Evolutionary conservation across 2,888 invertebrate genomes (phyloP).

Genomic region (Polydrusus tereticollis): DNA sequence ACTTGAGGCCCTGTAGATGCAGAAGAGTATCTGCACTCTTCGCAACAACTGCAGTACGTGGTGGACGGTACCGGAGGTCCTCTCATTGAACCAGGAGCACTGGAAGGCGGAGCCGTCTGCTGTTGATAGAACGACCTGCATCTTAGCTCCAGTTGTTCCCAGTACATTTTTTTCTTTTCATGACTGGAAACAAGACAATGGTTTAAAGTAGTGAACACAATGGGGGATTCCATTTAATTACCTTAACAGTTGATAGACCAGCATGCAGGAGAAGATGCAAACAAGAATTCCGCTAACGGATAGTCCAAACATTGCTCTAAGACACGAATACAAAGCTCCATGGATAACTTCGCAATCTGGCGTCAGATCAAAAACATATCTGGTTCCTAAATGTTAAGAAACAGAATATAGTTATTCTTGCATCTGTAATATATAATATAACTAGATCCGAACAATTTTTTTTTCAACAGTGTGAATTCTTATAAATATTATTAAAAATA

Average conservation of each 20-base stretch:
- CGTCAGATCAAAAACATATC: slow-evolving; percentile 88
- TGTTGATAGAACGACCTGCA: slow-evolving; percentile 84
- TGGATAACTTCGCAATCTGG: slow-evolving; percentile 92
- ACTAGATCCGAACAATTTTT: too few species aligned
- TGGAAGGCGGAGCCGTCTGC: slow-evolving; percentile 64
- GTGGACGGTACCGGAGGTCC: slow-evolving; percentile 67
- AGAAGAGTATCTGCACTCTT: slow-evolving; percentile 73
- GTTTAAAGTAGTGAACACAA: too few species aligned
- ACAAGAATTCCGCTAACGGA: slow-evolving; percentile 91
- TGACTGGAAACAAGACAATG: slow-evolving; percentile 82
- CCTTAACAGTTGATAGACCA: slow-evolving; percentile 89
- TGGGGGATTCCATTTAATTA: too few species aligned
- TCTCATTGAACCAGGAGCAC: slow-evolving; percentile 64
- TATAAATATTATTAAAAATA: too few species aligned
- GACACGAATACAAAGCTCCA: slow-evolving; percentile 88
- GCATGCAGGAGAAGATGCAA: slow-evolving; percentile 93
- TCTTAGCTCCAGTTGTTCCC: slow-evolving; percentile 90
- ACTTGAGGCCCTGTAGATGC: slow-evolving; percentile 69
- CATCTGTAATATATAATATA: background rate
- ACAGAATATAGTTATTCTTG: background rate
- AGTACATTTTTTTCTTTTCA: slow-evolving; percentile 94
- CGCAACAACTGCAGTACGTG: slow-evolving; percentile 77
- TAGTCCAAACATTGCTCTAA: slow-evolving; percentile 90
- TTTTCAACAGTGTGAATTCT: too few species aligned
- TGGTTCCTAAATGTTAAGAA: slow-evolving; percentile 71